phyloP scores from a whole-genome alignment of 2,888 invertebrate species.

The Papilio protenor region DNA sequence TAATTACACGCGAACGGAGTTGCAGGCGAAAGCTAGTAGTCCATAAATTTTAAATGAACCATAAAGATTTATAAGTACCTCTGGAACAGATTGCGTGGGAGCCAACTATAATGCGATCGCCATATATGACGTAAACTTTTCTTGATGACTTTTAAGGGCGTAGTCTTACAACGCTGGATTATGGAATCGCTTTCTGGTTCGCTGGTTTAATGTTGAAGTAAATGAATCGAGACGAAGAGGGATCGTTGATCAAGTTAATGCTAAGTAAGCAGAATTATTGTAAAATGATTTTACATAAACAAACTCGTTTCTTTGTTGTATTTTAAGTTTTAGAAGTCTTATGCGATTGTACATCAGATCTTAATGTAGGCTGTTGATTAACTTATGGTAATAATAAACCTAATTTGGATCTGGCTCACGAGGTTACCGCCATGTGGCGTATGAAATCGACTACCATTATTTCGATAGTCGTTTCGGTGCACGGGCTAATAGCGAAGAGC shows the following conservation, averaged over 20 bases:
- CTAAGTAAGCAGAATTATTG: neutral
- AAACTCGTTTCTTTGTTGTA: neutral
- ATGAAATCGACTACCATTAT: too few relatives aligned
- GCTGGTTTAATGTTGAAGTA: neutral
- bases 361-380: too few relatives aligned
- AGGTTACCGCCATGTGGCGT: too few relatives aligned
- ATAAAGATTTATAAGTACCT: neutral
- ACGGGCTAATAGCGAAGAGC: too few relatives aligned
- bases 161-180: neutral
- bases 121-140: conserved; percentile 2
- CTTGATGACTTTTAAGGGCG: neutral
- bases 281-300: neutral
- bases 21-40: too few relatives aligned
- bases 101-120: neutral
- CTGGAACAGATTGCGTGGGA: conserved; percentile 8
- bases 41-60: conserved; percentile 9
- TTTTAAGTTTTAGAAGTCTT: too few relatives aligned
- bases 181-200: conserved; percentile 5
- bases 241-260: neutral
- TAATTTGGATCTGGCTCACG: too few relatives aligned
- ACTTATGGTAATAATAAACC: too few relatives aligned
- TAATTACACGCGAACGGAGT: too few relatives aligned
- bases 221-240: neutral
- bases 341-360: too few relatives aligned
- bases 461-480: too few relatives aligned